These are phyloP conservation scores for Allacma fusca DNA, from an alignment of 2,888 invertebrate genomes.

Conservation along the genomic window DNA sequence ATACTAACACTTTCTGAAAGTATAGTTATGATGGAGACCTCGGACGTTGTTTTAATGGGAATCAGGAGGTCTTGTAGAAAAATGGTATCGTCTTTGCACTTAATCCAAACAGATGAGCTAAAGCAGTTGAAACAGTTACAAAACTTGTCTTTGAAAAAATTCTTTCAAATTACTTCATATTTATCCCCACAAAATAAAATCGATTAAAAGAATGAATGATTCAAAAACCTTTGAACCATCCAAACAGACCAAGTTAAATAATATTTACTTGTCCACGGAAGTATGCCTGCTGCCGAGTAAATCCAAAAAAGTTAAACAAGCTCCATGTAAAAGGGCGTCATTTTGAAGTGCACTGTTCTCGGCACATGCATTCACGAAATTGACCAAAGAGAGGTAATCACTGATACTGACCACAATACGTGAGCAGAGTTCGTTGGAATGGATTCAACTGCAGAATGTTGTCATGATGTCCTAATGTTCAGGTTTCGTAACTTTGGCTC, in stretches of 20 bases:
- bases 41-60: not conserved
- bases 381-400: constrained; percentile 90
- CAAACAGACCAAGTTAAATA: not conserved
- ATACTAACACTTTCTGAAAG: too few relatives aligned
- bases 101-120: not conserved
- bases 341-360: constrained; percentile 62
- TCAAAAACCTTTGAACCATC: not conserved
- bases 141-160: not conserved
- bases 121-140: not conserved
- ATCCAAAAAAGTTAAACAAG: constrained; percentile 89
- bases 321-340: constrained; percentile 86
- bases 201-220: too few relatives aligned
- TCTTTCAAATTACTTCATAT: too few relatives aligned
- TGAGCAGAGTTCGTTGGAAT: constrained; percentile 55
- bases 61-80: not conserved
- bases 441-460: constrained; percentile 54
- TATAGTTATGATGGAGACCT: not conserved
- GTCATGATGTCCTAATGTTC: constrained; percentile 71
- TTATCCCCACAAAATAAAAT: too few relatives aligned
- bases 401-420: constrained; percentile 86
- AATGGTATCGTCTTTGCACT: not conserved
- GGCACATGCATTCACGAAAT: constrained; percentile 79
- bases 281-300: constrained; percentile 86
- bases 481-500: constrained; percentile 71
- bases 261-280: constrained; percentile 71